Evolutionary conservation across 1,140 invertebrate species (phyloP).

Genomic region (Psix sp.): DNA sequence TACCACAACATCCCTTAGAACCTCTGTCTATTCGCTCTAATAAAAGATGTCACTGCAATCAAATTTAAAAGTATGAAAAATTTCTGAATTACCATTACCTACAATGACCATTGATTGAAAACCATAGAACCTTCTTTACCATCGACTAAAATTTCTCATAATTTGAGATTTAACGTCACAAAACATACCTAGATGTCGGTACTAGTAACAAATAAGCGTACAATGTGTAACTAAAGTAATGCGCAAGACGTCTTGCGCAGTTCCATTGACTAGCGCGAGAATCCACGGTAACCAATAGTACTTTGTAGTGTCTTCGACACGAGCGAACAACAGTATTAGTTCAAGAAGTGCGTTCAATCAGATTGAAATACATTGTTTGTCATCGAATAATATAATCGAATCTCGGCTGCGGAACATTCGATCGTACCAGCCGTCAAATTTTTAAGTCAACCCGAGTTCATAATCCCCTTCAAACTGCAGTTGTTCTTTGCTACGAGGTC

Average conservation of each 20-base stretch:
- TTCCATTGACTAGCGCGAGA: constrained; percentile 68
- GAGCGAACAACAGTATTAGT: constrained; percentile 61
- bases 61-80: too few relatives aligned
- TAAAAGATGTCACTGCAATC: too few relatives aligned
- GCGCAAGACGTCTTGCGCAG: constrained; percentile 72
- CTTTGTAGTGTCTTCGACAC: constrained; percentile 71
- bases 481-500: constrained; percentile 71
- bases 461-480: constrained; percentile 67
- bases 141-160: not conserved
- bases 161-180: not conserved
- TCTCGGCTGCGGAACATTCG: not conserved
- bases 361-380: constrained; percentile 30
- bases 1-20: too few relatives aligned
- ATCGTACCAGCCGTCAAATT: constrained; percentile 1
- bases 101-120: constrained; percentile 1
- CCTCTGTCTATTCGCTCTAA: too few relatives aligned
- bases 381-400: constrained; percentile 12
- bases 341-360: constrained; percentile 62
- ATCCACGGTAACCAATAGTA: constrained; percentile 68
- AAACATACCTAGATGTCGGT: constrained; percentile 68
- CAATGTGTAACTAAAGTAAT: constrained; percentile 56
- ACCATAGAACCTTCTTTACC: constrained; percentile 12
- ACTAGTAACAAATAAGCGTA: constrained; percentile 32
- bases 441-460: constrained; percentile 6
- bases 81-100: constrained; percentile 1